These are phyloP conservation scores for Catharus fuscescens DNA, from an alignment of 2,113 vertebrate genomes.

Conservation along the genomic window DNA sequence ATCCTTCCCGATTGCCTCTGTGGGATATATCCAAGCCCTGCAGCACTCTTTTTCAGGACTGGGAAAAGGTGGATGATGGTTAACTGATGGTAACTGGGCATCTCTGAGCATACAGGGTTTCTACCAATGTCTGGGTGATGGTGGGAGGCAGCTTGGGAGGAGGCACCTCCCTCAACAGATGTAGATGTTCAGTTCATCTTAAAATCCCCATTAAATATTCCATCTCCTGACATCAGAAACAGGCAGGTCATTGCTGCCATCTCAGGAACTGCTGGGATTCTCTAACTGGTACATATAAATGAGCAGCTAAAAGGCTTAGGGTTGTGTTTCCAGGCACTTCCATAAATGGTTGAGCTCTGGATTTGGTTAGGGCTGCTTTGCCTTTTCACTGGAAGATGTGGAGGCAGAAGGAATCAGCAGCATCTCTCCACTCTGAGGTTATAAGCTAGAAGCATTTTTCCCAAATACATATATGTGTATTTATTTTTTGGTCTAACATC, in stretches of 20 bases:
- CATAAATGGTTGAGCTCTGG: not conserved
- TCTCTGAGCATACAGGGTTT: not conserved
- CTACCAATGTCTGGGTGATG: not conserved
- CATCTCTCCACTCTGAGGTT: not conserved
- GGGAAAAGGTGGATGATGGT: too few relatives aligned
- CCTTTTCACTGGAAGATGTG: not conserved
- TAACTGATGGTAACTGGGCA: not conserved
- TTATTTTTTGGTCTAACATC: not conserved
- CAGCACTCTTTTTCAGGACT: not conserved
- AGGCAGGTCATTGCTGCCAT: not conserved
- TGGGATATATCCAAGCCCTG: not conserved
- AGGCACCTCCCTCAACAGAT: accelerated
- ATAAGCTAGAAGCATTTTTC: not conserved
- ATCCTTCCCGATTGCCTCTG: not conserved
- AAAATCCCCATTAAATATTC: not conserved
- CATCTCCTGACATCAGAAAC: not conserved
- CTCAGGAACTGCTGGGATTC: not conserved
- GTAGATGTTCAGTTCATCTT: not conserved
- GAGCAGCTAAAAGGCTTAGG: not conserved
- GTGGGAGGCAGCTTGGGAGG: not conserved
- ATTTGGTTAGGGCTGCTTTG: not conserved
- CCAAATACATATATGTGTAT: accelerated
- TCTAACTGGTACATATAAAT: not conserved
- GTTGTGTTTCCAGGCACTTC: not conserved
- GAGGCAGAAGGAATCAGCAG: not conserved